Base-by-base conservation (phyloP, 2,797 vertebrate species). In the Arrhamphus sclerolepis region DNA sequence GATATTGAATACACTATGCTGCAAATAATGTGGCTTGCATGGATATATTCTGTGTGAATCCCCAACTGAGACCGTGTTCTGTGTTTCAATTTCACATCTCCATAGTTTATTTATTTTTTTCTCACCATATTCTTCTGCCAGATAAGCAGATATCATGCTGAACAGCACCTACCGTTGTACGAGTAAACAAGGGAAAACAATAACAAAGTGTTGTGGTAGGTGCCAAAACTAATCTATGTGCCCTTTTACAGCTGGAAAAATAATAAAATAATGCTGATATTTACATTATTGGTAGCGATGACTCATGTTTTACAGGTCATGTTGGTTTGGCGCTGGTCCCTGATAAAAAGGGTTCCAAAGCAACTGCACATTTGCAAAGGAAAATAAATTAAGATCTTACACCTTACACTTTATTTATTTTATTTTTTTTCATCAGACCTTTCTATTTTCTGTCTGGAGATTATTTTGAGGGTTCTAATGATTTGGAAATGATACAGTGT, bases 1-100 rank as follows among this genome's bases (percentile, higher is more conserved):
- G 49, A 72, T 69, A 64, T 67, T 69, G 55, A 66, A 66, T 69
- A n/a, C 68, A 65, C 65, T 57, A 47, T 62, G 66, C 54, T 70
- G 44, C 57, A 72, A 74, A 78, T 75, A 72, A 49, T 59, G 56
- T 50, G 66, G 49, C 43, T 77, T 68, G 69, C 40, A 60, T 54
- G 63, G 50, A 69, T 57, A 55, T 54, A 20, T 59, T 61, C 31
- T 29, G 56, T 47, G 41, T 54, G 46, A 56, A 70, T 72, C 38
- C 51, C 63, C 53, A 43, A 50, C 46, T 56, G 52, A 64, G 54
- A 72, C 56, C 14, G 9, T 49, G 59, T 60, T 34, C 70, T 60
- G 58, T 40, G 57, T 42, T 66, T 86, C 46, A 66, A 56, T 75
- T 77, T 70, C 66, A 68, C 57, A 48, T 70, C 53, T 47, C 50